Conservation (phyloP, 35 echinoderm and acorn worm genomes). For the Eucidaris tribuloides region DNA sequence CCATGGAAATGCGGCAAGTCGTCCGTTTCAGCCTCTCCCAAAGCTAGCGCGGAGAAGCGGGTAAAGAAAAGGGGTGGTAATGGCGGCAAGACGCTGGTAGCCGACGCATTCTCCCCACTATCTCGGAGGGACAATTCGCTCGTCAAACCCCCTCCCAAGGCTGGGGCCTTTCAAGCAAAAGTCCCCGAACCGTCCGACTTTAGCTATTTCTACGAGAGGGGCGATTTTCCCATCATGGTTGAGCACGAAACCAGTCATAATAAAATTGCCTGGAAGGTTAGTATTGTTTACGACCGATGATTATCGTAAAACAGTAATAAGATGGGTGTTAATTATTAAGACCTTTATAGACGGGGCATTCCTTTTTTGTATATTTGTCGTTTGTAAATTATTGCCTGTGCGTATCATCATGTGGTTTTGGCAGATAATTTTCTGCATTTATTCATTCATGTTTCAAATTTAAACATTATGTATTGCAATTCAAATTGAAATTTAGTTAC, state of each 20-base stretch:
- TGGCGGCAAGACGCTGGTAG: not conserved
- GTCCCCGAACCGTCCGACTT: slow-evolving; percentile 49
- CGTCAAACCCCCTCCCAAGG: slow-evolving; percentile 45
- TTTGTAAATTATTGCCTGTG: too few species aligned
- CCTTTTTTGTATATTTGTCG: too few species aligned
- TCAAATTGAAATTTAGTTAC: too few species aligned
- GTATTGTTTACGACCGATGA: too few species aligned
- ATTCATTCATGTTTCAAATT: too few species aligned
- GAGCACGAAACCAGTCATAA: slow-evolving; percentile 73
- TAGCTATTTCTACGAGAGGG: slow-evolving; percentile 77
- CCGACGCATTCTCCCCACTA: slow-evolving; percentile 7
- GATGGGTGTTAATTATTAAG: too few species aligned
- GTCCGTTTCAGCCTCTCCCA: not conserved
- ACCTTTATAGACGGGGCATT: too few species aligned
- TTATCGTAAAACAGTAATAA: too few species aligned
- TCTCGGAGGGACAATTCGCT: slow-evolving; percentile 17
- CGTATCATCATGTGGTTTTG: too few species aligned
- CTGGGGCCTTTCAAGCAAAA: slow-evolving; percentile 62
- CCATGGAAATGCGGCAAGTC: not conserved
- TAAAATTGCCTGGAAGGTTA: slow-evolving; percentile 91
- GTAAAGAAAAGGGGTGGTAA: not conserved
- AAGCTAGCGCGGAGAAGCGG: not conserved
- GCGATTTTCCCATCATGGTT: slow-evolving; percentile 81
- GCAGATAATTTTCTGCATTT: too few species aligned
- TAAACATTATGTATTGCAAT: too few species aligned